Percentiles rank a stretch among this genome's conserved stretches.
Conservation (phyloP, 2,113 vertebrate genomes). For the Hyaena hyaena region DNA sequence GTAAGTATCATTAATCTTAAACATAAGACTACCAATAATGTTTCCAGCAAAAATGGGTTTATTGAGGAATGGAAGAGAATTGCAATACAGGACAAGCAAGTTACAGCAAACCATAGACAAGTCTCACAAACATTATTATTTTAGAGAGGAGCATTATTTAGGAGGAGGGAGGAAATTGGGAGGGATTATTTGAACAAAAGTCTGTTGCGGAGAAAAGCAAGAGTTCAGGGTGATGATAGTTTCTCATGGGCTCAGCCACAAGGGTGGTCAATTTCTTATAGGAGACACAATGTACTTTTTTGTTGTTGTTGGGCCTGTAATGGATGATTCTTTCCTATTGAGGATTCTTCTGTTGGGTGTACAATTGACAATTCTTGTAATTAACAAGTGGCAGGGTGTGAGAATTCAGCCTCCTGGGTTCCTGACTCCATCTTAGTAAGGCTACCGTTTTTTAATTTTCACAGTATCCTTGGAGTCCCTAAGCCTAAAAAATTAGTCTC, state of each 20-base stretch:
- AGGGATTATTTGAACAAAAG: not conserved
- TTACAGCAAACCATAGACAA: not conserved
- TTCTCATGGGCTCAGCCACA: not conserved
- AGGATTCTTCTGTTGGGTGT: not conserved
- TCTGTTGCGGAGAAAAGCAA: not conserved
- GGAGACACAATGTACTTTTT: not conserved
- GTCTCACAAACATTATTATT: not conserved
- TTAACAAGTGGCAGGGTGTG: not conserved
- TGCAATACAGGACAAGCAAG: not conserved
- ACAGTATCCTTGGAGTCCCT: not conserved
- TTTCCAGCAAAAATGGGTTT: not conserved
- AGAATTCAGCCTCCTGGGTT: not conserved
- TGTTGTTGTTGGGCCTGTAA: not conserved
- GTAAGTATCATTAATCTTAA: slow-evolving; percentile 51
- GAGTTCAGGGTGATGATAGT: not conserved
- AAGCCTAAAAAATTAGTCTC: not conserved
- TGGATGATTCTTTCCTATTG: not conserved
- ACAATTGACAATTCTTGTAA: not conserved
- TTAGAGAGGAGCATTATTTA: not conserved
- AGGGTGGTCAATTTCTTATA: not conserved
- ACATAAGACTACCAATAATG: not conserved
- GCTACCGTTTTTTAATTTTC: not conserved
- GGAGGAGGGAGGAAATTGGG: not conserved
- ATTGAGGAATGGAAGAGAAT: not conserved
- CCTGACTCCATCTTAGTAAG: not conserved